Evolutionary conservation across 2,888 invertebrate species (phyloP), one percentile per base, ranked within the genome.

Genomic region (Tenthredo notha): DNA sequence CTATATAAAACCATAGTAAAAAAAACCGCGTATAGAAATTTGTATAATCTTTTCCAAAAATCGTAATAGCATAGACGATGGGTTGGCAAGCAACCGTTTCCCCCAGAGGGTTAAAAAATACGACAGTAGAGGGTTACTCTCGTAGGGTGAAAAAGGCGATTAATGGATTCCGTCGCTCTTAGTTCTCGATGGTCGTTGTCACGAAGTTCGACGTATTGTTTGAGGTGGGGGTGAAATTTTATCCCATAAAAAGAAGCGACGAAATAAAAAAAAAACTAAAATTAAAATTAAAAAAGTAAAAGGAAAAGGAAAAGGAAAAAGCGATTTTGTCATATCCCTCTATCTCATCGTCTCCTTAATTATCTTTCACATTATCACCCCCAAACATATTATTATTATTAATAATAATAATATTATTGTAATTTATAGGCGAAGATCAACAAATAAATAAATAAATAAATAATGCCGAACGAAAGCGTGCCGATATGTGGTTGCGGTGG

Each of bases 391-490:
- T 47, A 47, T 2, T 47, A 15, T n/a, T n/a, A n/a, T n/a, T n/a
- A n/a, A n/a, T n/a, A n/a, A 47, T 47, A 15, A 47, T 15, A 4
- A 50, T 15, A 50, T 5, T 50, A 18, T 50, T 50, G 4, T 18
- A 50, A 50, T 50, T 50, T 50, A 18, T 50, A 50, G 33, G 18
- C 33, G 6, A 70, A 70, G 3, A 61, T 25, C 3, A 25, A 61
- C 0, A 25, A 2, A 12, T 3, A 25, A n/a, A 21, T 9, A 33
- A 33, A 33, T 33, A 33, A 33, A 33, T 21, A 61, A 15, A 33
- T 86, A 67, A 92, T 93, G 93, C 91, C 93, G 88, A 93, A 92
- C 87, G 92, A 92, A 77, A 91, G 91, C 87, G 80, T 88, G 33
- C 86, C 91, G n/a, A 87, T 91, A 54, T 92, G 93, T 85, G 92